phyloP scores from a whole-genome alignment of 2,113 vertebrate genomes.

The Urocitellus parryii region DNA sequence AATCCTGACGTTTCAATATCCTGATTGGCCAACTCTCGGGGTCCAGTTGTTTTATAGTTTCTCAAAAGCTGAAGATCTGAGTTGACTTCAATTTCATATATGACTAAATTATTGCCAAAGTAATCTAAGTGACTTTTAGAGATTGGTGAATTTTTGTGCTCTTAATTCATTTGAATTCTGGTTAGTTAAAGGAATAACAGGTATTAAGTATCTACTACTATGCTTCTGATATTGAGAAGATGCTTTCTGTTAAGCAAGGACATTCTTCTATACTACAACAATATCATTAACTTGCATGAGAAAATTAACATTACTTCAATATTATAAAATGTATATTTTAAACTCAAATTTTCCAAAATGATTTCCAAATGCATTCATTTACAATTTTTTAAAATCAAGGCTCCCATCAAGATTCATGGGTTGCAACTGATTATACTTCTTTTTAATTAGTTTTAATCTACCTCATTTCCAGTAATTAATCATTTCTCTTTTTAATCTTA shows the following conservation, averaged over 20 bases:
- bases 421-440: background rate
- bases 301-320: background rate
- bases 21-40: background rate
- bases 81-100: background rate
- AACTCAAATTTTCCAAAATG: background rate
- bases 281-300: background rate
- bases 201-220: background rate
- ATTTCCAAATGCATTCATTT: background rate
- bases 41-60: background rate
- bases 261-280: background rate
- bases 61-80: background rate
- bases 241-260: background rate
- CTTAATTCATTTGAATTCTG: background rate
- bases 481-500: background rate
- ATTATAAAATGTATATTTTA: background rate
- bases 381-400: background rate
- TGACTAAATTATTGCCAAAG: background rate
- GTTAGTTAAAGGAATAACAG: background rate
- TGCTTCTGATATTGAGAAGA: background rate
- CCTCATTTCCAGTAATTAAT: background rate
- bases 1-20: background rate
- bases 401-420: background rate
- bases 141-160: background rate
- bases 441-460: slow-evolving; percentile 36
- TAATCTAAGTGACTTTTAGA: background rate